Base-by-base conservation (phyloP, 2,113 vertebrate genomes). In the Charadrius vociferus region DNA sequence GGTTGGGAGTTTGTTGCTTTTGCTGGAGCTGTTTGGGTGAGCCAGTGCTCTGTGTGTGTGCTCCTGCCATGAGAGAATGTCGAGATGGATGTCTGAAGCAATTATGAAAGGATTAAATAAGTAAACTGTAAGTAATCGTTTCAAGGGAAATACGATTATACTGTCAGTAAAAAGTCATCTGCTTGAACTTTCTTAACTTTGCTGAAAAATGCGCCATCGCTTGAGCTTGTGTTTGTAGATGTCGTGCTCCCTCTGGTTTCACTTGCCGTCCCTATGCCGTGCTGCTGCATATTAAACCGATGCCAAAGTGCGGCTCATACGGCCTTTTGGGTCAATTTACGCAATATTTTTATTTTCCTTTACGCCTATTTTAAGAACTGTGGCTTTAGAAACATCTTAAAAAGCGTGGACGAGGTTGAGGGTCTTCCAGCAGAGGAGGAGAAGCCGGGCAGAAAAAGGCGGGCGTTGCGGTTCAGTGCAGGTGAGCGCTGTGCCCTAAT, bases 101-200 rank as follows among this genome's bases (percentile, higher is more conserved):
- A 86, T 95, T 86, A 71, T 55, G 52, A 61, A 79, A 92, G 65
- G 72, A 96, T 95, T 95, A 94, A 80, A 62, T 94, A 94, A 86
- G 65, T 96, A 95, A 93, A 90, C 81, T 90, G 30, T 52, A 91
- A 86, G 50, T 94, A 95, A 93, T 93, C 55, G 66, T 95, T 93
- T 95, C 75, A 92, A 91, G 62, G 58, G 87, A 93, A 88, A 49
- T 72, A 36, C 50, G 17, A 91, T 89, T 91, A 65, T 67, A 9
- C 36, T 85, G 32, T 90, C 77, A 92, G 29, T 89, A 74, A 81
- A 81, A 70, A 71, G 50, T 61, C 12, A 70, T 53, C 59, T 62
- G 11, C 77, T 65, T 91, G 56, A 93, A 81, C 53, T 92, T 90
- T 55, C 12, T 89, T 66, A 66, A 49, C 36, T 63, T 84, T 29